Conservation (phyloP, 2,797 vertebrate species). For the Jordanella pulchra region DNA sequence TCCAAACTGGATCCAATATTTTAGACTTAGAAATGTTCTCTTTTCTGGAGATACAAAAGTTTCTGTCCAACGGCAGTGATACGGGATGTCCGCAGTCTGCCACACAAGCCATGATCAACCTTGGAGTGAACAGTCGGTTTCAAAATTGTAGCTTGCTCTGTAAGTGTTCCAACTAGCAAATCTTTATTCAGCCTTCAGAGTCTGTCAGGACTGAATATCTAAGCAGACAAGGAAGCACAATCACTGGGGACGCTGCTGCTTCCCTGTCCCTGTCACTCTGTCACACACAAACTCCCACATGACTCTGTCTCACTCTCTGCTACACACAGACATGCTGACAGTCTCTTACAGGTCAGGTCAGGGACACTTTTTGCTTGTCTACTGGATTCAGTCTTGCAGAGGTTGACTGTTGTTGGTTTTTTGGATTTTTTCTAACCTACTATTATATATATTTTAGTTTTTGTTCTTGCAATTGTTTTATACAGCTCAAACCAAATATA, state of each 20-base stretch:
- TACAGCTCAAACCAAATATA: background rate
- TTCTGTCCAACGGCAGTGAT: background rate
- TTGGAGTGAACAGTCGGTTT: slow-evolving; percentile 8
- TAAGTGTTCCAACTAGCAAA: slow-evolving; percentile 49
- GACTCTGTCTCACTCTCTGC: slow-evolving; percentile 16
- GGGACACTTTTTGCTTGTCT: slow-evolving; percentile 44
- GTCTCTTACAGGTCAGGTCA: slow-evolving; percentile 57
- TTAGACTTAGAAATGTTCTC: background rate
- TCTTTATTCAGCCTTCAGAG: slow-evolving; percentile 54
- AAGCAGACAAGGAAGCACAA: slow-evolving; percentile 61
- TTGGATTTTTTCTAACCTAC: slow-evolving; percentile 34
- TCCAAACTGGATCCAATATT: background rate
- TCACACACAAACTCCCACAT: slow-evolving; percentile 47
- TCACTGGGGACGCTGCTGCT: slow-evolving; percentile 58
- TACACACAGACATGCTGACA: slow-evolving; percentile 45
- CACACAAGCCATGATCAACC: background rate
- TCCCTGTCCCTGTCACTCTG: slow-evolving; percentile 69
- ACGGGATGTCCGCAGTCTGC: background rate
- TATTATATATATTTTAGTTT: slow-evolving; percentile 15
- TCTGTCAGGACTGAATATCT: slow-evolving; percentile 68
- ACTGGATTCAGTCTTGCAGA: slow-evolving; percentile 42
- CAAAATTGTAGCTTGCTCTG: slow-evolving; percentile 14
- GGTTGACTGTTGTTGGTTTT: slow-evolving; percentile 49
- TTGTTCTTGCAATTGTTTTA: background rate
- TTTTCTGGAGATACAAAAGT: background rate